phyloP scores from a whole-genome alignment of 2,797 vertebrate species.

The Tauraco hartlaubi region DNA sequence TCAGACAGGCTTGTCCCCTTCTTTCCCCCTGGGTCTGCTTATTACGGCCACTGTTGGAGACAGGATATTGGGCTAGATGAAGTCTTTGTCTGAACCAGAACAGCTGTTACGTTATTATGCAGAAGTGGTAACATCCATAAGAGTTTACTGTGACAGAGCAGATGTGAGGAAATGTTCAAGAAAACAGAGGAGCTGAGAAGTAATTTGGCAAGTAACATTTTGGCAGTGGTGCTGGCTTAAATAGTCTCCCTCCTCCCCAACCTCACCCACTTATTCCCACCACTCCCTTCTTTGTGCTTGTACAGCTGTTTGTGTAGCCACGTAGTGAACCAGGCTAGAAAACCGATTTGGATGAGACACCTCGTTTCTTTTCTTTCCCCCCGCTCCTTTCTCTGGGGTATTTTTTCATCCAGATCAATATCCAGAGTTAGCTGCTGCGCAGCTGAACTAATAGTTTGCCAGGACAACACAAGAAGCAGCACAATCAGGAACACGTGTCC shows the following conservation, averaged over 20 bases:
- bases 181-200: conserved; percentile 49
- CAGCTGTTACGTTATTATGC: conserved; percentile 23
- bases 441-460: conserved; percentile 62
- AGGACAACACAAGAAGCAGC: conserved; percentile 14
- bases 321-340: not conserved
- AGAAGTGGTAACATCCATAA: not conserved
- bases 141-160: conserved; percentile 41
- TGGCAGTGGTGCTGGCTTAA: conserved; percentile 36
- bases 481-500: conserved; percentile 3
- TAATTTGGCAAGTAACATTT: conserved; percentile 34
- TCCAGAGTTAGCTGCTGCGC: conserved; percentile 23
- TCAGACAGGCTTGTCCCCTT: not conserved
- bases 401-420: conserved; percentile 37
- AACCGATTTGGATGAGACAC: not conserved
- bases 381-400: not conserved
- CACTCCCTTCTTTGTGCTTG: conserved; percentile 54
- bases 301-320: conserved; percentile 42
- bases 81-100: conserved; percentile 1
- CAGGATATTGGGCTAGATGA: conserved; percentile 18
- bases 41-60: conserved; percentile 10
- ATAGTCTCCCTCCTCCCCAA: conserved; percentile 26
- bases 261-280: conserved; percentile 58
- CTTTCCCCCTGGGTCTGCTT: not conserved
- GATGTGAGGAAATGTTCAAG: conserved; percentile 48
- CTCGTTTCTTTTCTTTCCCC: not conserved